Evolutionary conservation across 1,140 invertebrate genomes (phyloP), one percentile per base, ranked within the genome.

Genomic region (Listronotus bonariensis): DNA sequence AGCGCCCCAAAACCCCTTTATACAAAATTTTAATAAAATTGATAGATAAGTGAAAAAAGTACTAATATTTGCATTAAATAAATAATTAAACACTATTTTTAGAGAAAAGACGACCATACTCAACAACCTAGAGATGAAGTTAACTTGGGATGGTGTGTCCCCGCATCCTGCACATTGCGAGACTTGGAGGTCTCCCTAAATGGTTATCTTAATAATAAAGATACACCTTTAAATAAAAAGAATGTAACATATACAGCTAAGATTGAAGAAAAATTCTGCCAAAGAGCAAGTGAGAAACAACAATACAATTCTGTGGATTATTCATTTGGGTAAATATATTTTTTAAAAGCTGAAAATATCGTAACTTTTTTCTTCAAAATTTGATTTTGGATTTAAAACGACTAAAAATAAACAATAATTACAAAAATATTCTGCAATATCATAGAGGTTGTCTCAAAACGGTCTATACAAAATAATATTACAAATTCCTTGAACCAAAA

Each of bases 111-210:
- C 69, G 79, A 60, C 63, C 69, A 10, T 66, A 80, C 75, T 14
- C 71, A 77, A 34, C 77, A 82, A 56, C 70, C 77, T 6, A 66
- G 83, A 10, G 81, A 83, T 65, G 65, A 77, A 17, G 52, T 85
- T 14, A 80, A 83, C 40, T 79, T 83, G 78, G 85, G 82, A 1
- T 76, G 82, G 20, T 86, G 85, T 66, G 78, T 84, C 6, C 85
- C 85, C 0, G 76, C 78, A 0, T 78, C 80, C 0, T 86, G 85
- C 62, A 68, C 73, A 0, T 57, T 77, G 0, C 48, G 70, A n/a
- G 82, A 84, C 18, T 75, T 85, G 8, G 76, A 81, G 51, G 68
- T 69, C 0, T 71, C 81, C 40, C 72, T 83, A n/a, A 77, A 78
- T 9, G 72, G 78, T 0, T 74, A 83, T 67, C 63, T 85, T 12